Evolutionary conservation across 1,140 invertebrate genomes (phyloP), one percentile per base, ranked within the genome.

Genomic region (Lethrus apterus): DNA sequence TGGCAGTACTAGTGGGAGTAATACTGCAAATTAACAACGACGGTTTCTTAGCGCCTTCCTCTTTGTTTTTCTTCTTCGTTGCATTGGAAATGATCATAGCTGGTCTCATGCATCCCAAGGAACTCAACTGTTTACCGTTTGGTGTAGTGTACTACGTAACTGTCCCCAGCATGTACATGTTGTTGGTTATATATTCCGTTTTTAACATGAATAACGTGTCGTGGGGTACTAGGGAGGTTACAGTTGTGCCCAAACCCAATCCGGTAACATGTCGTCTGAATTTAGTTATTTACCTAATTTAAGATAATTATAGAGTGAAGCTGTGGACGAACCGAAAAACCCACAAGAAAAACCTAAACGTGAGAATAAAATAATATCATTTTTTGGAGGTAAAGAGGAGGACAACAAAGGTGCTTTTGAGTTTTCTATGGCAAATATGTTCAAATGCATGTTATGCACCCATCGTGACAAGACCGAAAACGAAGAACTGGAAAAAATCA

Each of bases 121-220:
- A 94, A 67, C 76, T 86, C 41, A 66, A 66, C 8, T 93, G 89
- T 58, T 63, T 96, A 4, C 60, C 83, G 10, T 84, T 80, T 46
- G 81, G 87, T 10, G 64, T 88, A 3, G 76, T 95, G 17, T 96
- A 95, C 65, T 95, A 92, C 62, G 77, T 95, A 9, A 89, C 89
- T 4, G 86, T 95, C 34, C 92, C 92, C 1, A 89, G 88, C 46
- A 94, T 93, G 89, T 95, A 94, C 60, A 80, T 94, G 76, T 69
- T 95, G 46, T 75, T 95, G 9, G 88, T 92, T 30, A 87, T 95
- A 38, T 95, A 91, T 59, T 89, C 89, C 0, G 69, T 94, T 0
- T 91, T 89, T 58, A 95, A 95, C 60, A 73, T 95, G 61, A 89
- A 95, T 63, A 84, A 87, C 52, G 84, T 93, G 1, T 82, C 80